Conservation (phyloP, 2,888 invertebrate genomes). For the Chloroclysta siterata region DNA sequence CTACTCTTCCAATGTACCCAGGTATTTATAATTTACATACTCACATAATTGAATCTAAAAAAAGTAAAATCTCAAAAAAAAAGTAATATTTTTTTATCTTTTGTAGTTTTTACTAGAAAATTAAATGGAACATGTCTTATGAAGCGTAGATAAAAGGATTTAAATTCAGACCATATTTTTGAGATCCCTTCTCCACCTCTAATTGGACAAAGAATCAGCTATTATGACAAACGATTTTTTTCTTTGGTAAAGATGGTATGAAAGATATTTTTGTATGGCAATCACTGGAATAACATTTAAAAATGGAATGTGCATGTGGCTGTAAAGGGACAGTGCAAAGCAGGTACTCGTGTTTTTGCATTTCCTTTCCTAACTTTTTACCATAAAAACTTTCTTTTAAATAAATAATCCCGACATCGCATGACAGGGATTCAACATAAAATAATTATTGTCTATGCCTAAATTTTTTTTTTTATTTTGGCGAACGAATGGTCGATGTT, state of each 20-base stretch:
- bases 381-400: conserved; percentile 85
- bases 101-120: conserved; percentile 10
- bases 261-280: conserved; percentile 70
- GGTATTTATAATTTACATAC: no score
- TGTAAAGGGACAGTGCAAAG: conserved; percentile 78
- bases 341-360: conserved; percentile 81
- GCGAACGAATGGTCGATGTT: background rate
- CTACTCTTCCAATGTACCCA: no score
- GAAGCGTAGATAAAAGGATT: conserved; percentile 64
- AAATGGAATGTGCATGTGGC: conserved; percentile 79
- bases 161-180: conserved; percentile 57
- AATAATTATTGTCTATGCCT: conserved; percentile 74
- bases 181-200: conserved; percentile 44
- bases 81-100: background rate
- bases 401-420: conserved; percentile 81
- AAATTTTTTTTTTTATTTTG: conserved; percentile 44
- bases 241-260: conserved; percentile 58
- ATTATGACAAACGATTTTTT: conserved; percentile 68
- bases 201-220: conserved; percentile 60
- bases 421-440: conserved; percentile 81
- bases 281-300: conserved; percentile 69
- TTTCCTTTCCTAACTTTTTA: conserved; percentile 83
- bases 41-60: no score
- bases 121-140: conserved; percentile 38
- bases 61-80: no score